Evolutionary conservation across 2,888 invertebrate species (phyloP).

Genomic region (Pemphredon lugubris): DNA sequence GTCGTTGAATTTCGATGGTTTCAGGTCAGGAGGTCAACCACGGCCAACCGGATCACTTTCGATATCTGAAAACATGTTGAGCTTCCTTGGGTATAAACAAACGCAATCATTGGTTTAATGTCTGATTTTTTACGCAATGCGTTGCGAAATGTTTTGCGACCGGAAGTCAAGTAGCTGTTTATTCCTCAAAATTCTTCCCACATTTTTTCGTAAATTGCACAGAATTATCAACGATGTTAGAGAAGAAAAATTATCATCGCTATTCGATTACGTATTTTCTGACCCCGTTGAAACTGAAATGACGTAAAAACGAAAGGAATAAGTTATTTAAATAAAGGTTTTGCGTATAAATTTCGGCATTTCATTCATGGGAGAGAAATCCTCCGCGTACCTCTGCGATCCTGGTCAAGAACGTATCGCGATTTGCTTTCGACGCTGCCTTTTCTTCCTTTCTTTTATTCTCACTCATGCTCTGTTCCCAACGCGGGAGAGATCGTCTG

Average conservation of each 20-base stretch:
- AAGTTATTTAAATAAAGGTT: too few relatives aligned
- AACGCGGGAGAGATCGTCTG: not conserved
- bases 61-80: not conserved
- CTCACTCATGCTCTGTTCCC: not conserved
- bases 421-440: constrained; percentile 67
- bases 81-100: not conserved
- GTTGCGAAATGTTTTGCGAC: too few relatives aligned
- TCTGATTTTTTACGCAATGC: too few relatives aligned
- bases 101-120: not conserved
- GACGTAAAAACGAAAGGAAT: too few relatives aligned
- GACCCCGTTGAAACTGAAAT: too few relatives aligned
- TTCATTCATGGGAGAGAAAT: not conserved
- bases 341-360: not conserved
- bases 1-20: constrained; percentile 56
- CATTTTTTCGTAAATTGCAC: too few relatives aligned
- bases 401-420: constrained; percentile 73
- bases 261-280: too few relatives aligned
- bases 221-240: too few relatives aligned
- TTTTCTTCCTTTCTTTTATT: constrained; percentile 40
- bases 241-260: too few relatives aligned
- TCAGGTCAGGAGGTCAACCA: constrained; percentile 12
- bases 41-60: not conserved
- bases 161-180: too few relatives aligned
- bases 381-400: constrained; percentile 51
- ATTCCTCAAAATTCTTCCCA: too few relatives aligned